Base-by-base conservation (phyloP, 2,113 vertebrate species). In the Rynchops niger region DNA sequence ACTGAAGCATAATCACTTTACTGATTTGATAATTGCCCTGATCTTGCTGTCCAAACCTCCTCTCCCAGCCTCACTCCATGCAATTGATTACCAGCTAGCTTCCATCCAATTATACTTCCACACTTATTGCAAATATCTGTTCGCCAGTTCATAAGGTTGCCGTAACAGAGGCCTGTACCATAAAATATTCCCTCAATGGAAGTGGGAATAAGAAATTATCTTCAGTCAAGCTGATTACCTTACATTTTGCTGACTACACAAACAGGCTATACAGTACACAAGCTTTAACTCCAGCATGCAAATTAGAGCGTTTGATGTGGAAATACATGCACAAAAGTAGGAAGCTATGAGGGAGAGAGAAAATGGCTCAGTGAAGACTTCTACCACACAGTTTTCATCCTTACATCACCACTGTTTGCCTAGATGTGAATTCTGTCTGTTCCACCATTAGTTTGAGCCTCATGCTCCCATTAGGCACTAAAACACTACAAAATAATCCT, bases 231-330 rank as follows among this genome's bases (percentile, higher is more conserved):
- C 6, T 9, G 18, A 94, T 85, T 82, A 71, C 66, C 83, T 85
- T 55, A 38, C 0, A 9, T 88, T 82, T 80, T 90, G 59, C 79
- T 88, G 84, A 91, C 89, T 82, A 66, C 70, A 93, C 50, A 42
- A 93, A 93, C 49, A 91, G 66, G 81, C 89, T 85, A 30, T 8
- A 91, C 40, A 80, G 47, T 73, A 76, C 1, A 87, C 38, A 90
- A 82, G 70, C 81, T 73, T 88, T 66, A 95, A 66, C 45, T 81
- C 58, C 71, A 81, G 69, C 42, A 82, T 38, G 12, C 73, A 90
- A 96, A 91, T 95, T 53, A 95, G 38, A 49, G 66, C 0, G n/a
- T 91, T 93, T 87, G 94, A 93, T 90, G 62, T 91, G 93, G 93
- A 93, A 95, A 95, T 77, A 50, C 0, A 91, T 40, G 50, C 84